Percentiles rank a stretch among this genome's conserved stretches.
Conservation (phyloP, 2,888 invertebrate species). For the Acanthosepion esculentum region DNA sequence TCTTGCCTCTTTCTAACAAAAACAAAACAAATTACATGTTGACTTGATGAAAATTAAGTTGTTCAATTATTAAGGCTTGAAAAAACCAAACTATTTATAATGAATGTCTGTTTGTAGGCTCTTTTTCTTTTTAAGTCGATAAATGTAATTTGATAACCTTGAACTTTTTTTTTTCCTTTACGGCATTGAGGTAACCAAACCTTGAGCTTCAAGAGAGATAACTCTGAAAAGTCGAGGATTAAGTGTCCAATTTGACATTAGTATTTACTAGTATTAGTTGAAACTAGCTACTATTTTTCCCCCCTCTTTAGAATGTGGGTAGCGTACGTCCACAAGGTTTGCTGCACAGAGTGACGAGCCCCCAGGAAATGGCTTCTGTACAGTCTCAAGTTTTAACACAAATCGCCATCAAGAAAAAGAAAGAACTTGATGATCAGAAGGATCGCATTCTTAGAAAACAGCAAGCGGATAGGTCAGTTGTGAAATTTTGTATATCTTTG, state of each 20-base stretch:
- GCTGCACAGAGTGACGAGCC: constrained; percentile 78
- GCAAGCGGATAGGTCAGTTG: constrained; percentile 76
- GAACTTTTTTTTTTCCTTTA: too few species aligned
- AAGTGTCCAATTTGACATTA: too few species aligned
- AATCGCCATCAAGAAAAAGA: constrained; percentile 85
- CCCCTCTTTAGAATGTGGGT: constrained; percentile 54
- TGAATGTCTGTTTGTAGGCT: too few species aligned
- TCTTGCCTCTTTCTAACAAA: too few species aligned
- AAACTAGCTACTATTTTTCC: background rate
- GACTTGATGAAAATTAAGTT: background rate
- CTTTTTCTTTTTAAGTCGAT: background rate
- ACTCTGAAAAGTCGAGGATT: too few species aligned
- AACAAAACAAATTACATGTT: background rate
- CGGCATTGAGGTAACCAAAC: too few species aligned
- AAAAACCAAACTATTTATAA: too few species aligned
- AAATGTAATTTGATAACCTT: too few species aligned
- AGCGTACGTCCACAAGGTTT: constrained; percentile 62
- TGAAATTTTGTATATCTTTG: background rate
- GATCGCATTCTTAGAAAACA: constrained; percentile 85
- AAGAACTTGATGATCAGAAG: constrained; percentile 90
- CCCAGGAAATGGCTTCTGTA: constrained; percentile 84
- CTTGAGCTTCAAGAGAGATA: too few species aligned
- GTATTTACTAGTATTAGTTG: background rate
- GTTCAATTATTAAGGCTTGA: background rate
- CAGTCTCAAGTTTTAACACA: constrained; percentile 92